Conservation (phyloP, 2,888 invertebrate species). For the Platypus cylindrus region DNA sequence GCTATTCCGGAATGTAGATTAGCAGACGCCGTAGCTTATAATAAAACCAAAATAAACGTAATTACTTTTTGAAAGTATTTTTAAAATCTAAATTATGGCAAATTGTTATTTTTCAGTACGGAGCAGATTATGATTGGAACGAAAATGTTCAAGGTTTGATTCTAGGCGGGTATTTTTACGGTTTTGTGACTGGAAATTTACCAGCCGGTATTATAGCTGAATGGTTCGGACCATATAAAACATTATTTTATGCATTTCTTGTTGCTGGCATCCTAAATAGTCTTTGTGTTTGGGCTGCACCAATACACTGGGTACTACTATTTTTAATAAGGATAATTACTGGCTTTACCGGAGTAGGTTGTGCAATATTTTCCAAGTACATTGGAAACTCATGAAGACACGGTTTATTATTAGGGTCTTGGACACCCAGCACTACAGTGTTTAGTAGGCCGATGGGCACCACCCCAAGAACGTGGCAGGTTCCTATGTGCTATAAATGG, state of each 20-base stretch:
- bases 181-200: slow-evolving; percentile 20
- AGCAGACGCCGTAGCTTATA: background rate
- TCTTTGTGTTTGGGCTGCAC: slow-evolving; percentile 42
- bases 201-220: slow-evolving; percentile 22
- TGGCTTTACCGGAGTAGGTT: slow-evolving; percentile 46
- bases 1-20: slow-evolving; percentile 15
- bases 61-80: too few relatives aligned
- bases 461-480: slow-evolving; percentile 58
- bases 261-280: slow-evolving; percentile 20
- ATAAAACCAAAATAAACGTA: slow-evolving; percentile 21
- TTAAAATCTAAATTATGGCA: too few relatives aligned
- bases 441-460: slow-evolving; percentile 58
- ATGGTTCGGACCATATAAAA: slow-evolving; percentile 20
- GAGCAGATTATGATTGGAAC: slow-evolving; percentile 21
- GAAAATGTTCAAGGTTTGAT: slow-evolving; percentile 20
- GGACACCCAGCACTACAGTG: slow-evolving; percentile 50
- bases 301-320: slow-evolving; percentile 39
- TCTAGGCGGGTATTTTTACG: slow-evolving; percentile 22
- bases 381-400: too few relatives aligned
- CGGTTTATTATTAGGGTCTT: slow-evolving; percentile 41
- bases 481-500: slow-evolving; percentile 60
- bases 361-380: too few relatives aligned
- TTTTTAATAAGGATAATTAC: slow-evolving; percentile 42
- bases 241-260: slow-evolving; percentile 11
- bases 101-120: slow-evolving; percentile 20